Percentiles rank a stretch among this genome's conserved stretches.
Evolutionary conservation across 2,888 invertebrate species (phyloP).

Genomic region (Anticlea derivata): DNA sequence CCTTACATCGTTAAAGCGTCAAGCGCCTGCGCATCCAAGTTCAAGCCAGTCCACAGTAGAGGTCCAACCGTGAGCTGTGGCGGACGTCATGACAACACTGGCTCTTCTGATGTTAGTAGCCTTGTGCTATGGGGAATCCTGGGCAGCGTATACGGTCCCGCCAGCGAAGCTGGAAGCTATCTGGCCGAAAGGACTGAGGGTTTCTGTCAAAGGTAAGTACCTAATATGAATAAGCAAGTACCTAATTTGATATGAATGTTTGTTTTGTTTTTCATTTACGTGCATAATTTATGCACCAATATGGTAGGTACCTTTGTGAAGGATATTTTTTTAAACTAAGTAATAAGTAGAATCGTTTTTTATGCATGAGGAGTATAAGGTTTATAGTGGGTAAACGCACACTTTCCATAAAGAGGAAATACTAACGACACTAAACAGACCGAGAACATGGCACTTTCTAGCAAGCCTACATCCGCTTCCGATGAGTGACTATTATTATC

Average conservation of each 20-base stretch:
- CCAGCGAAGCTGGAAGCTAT: slow-evolving; percentile 83
- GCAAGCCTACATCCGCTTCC: too few relatives aligned
- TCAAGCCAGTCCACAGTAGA: slow-evolving; percentile 42
- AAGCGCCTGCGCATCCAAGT: slow-evolving; percentile 13
- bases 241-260: background rate
- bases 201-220: slow-evolving; percentile 72
- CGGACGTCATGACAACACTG: slow-evolving; percentile 52
- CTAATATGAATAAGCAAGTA: too few relatives aligned
- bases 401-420: too few relatives aligned
- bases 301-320: too few relatives aligned
- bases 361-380: too few relatives aligned
- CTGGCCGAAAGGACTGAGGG: slow-evolving; percentile 83
- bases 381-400: too few relatives aligned
- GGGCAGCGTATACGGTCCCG: slow-evolving; percentile 67
- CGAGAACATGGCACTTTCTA: too few relatives aligned
- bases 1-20: background rate
- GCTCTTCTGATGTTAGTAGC: slow-evolving; percentile 40
- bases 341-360: too few relatives aligned
- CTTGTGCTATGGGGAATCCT: slow-evolving; percentile 38
- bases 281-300: too few relatives aligned
- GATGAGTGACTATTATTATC: too few relatives aligned
- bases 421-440: too few relatives aligned
- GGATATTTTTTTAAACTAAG: too few relatives aligned
- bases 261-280: background rate
- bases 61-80: slow-evolving; percentile 33